These are phyloP conservation scores for Rhodophaea formosa DNA, from an alignment of 2,888 invertebrate species.

Conservation along the genomic window DNA sequence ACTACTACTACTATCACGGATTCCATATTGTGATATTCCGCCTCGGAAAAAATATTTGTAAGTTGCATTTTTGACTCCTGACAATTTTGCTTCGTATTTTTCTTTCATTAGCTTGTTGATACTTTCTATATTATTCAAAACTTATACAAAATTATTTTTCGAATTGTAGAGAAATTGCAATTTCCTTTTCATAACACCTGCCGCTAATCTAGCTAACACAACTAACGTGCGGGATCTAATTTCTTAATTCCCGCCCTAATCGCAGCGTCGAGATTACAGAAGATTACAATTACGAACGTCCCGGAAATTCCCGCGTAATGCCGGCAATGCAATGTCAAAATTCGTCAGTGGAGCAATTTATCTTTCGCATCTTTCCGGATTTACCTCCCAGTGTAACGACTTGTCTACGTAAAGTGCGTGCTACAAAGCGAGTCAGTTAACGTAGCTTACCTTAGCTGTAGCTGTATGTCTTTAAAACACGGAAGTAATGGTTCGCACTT, in stretches of 20 bases:
- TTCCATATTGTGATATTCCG: too few relatives aligned
- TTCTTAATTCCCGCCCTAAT: neutral
- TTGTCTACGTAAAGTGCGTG: neutral
- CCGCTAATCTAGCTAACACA: neutral
- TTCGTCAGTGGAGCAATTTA: slow-evolving; percentile 11
- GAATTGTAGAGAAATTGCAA: too few relatives aligned
- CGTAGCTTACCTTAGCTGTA: neutral
- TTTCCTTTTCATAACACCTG: too few relatives aligned
- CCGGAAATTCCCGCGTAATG: slow-evolving; percentile 1
- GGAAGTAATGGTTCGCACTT: neutral
- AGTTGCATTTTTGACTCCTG: too few relatives aligned
- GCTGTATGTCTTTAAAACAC: neutral
- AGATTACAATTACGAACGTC: slow-evolving; percentile 7
- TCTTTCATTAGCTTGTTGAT: too few relatives aligned
- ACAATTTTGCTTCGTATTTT: too few relatives aligned
- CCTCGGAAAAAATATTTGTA: too few relatives aligned
- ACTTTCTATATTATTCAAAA: too few relatives aligned
- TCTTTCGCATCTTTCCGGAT: slow-evolving; percentile 7
- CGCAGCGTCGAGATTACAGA: neutral
- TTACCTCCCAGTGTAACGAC: slow-evolving; percentile 9
- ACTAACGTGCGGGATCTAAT: slow-evolving; percentile 1
- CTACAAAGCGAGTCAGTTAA: neutral
- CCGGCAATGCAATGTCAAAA: slow-evolving; percentile 14
- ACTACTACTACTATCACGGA: too few relatives aligned
- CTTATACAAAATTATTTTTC: too few relatives aligned